These are phyloP conservation scores for Hemiscyllium ocellatum DNA, from an alignment of 2,113 vertebrate species.

Conservation along the genomic window DNA sequence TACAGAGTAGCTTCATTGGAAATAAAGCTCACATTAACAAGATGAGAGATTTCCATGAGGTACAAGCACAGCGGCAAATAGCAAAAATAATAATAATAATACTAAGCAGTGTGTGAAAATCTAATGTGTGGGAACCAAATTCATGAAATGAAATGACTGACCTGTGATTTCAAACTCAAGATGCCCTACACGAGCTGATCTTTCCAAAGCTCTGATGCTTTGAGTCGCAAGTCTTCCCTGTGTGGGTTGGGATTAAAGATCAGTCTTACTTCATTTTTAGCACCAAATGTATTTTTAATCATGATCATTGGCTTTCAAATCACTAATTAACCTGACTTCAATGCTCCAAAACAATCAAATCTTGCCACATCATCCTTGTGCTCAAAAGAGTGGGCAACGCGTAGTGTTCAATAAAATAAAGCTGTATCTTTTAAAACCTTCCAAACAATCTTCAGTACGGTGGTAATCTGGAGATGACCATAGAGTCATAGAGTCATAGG, in stretches of 20 bases:
- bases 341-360: neutral
- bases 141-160: constrained; percentile 40
- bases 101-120: neutral
- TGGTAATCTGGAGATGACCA: neutral
- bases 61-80: neutral
- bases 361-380: neutral
- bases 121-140: neutral
- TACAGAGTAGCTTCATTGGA: neutral
- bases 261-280: neutral
- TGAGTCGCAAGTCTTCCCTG: constrained; percentile 64
- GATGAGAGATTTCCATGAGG: neutral
- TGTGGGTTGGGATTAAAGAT: neutral
- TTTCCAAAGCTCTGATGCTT: constrained; percentile 61
- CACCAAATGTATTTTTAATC: neutral
- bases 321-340: neutral
- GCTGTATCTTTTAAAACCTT: neutral
- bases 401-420: neutral
- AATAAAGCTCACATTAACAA: neutral
- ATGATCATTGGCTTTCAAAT: neutral
- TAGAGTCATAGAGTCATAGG: too few relatives aligned
- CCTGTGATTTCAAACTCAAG: constrained; percentile 68
- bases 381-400: neutral
- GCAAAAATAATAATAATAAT: too few relatives aligned
- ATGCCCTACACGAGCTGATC: constrained; percentile 50
- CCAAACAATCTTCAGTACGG: neutral